These are phyloP conservation scores for Psix sp. DNA, from an alignment of 1,140 invertebrate genomes.

Conservation along the genomic window DNA sequence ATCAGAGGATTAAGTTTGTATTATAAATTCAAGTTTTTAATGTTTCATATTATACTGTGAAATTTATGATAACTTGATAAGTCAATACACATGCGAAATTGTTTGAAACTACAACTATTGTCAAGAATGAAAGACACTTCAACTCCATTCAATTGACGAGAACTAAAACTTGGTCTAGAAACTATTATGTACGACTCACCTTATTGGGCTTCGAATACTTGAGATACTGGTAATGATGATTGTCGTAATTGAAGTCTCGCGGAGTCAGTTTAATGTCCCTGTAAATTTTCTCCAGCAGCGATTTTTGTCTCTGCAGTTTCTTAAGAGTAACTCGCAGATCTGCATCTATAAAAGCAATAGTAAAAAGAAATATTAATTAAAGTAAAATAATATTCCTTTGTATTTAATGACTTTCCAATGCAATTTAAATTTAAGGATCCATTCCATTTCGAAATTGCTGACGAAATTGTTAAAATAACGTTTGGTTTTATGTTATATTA, in stretches of 20 bases:
- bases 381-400: too few relatives aligned
- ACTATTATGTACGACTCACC: constrained; percentile 72
- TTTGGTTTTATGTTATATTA: too few relatives aligned
- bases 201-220: constrained; percentile 86
- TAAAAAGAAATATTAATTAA: constrained; percentile 21
- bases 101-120: background rate
- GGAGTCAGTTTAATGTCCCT: constrained; percentile 82
- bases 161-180: constrained; percentile 33
- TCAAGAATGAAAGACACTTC: constrained; percentile 6
- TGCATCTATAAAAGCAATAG: constrained; percentile 73
- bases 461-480: too few relatives aligned
- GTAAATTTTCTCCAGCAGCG: constrained; percentile 82
- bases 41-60: too few relatives aligned
- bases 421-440: too few relatives aligned
- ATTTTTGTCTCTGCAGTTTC: constrained; percentile 80
- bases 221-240: constrained; percentile 88
- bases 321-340: constrained; percentile 78
- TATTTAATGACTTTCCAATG: too few relatives aligned
- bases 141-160: constrained; percentile 19
- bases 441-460: too few relatives aligned
- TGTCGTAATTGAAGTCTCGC: constrained; percentile 87
- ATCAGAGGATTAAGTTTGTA: too few relatives aligned
- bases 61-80: too few relatives aligned
- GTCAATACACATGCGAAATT: too few relatives aligned
- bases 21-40: too few relatives aligned